A percentile compares a stretch with the other conserved stretches of the same genome.
These are phyloP conservation scores for Parazoanthus darwini DNA, from an alignment of 92 coral and sea anemone genomes.

Conservation along the genomic window DNA sequence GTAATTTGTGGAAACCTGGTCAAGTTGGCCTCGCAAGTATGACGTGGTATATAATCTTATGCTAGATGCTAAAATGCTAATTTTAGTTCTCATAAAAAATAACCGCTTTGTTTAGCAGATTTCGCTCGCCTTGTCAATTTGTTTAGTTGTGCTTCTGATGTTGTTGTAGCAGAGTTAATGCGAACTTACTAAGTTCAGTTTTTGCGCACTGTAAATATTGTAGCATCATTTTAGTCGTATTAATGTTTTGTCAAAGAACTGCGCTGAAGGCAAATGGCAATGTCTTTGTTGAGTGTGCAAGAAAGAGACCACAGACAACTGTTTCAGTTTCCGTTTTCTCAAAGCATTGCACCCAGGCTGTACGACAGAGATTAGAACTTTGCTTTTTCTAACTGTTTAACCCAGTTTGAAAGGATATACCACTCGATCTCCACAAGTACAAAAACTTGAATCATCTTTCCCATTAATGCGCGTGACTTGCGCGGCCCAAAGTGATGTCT, in stretches of 20 bases:
- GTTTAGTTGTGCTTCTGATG: background rate
- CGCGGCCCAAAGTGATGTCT: background rate
- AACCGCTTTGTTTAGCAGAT: no score
- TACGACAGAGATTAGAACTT: background rate
- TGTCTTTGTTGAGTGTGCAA: background rate
- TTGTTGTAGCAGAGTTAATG: background rate
- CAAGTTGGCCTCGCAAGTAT: background rate
- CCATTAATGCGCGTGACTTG: background rate
- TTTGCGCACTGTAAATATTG: background rate
- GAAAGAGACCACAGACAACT: no score
- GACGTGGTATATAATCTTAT: background rate
- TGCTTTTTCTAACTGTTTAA: background rate
- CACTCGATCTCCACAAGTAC: background rate
- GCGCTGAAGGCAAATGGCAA: background rate
- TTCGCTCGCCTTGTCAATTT: no score
- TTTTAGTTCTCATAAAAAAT: no score
- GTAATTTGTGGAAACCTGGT: background rate
- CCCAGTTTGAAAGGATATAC: background rate
- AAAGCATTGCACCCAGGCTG: background rate
- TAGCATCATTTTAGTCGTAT: background rate
- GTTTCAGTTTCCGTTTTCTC: background rate
- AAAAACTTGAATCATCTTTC: background rate
- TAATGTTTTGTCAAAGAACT: background rate
- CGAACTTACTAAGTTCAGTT: background rate
- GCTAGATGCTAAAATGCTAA: background rate